These are phyloP conservation scores for Elephantulus edwardii DNA, from an alignment of 2,113 vertebrate species.

Conservation along the genomic window DNA sequence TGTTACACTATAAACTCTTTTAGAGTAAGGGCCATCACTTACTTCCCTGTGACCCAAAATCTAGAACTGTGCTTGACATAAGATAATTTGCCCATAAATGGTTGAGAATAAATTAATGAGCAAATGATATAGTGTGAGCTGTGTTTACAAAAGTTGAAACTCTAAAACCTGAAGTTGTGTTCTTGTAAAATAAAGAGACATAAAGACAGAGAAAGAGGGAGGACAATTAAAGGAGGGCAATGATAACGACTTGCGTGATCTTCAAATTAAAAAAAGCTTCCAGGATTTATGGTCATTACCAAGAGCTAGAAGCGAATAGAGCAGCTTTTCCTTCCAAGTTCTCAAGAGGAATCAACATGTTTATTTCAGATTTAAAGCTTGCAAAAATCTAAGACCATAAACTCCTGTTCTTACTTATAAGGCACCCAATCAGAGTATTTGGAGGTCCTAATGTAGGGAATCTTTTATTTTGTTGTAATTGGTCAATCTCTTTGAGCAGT, in stretches of 20 bases:
- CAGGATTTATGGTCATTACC: not conserved
- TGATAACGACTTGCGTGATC: not conserved
- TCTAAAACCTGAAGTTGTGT: not conserved
- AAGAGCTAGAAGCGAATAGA: not conserved
- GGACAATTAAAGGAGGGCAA: not conserved
- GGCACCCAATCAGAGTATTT: not conserved
- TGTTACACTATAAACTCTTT: not conserved
- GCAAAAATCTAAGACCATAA: not conserved
- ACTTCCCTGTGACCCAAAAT: slow-evolving; percentile 1
- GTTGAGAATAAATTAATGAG: not conserved
- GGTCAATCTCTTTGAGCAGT: not conserved
- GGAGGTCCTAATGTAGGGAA: not conserved
- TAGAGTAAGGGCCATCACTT: not conserved
- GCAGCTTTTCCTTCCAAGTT: not conserved
- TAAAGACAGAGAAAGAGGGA: not conserved
- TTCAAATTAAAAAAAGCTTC: not conserved
- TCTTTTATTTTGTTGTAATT: not conserved
- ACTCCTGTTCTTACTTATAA: not conserved
- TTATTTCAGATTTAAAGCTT: not conserved
- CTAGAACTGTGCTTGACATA: not conserved
- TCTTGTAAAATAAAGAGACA: not conserved
- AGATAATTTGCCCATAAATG: not conserved
- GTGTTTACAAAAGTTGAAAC: not conserved
- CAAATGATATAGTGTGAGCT: not conserved
- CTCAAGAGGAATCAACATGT: not conserved